A percentile compares a stretch with the other conserved stretches of the same genome.
phyloP scores from a whole-genome alignment of 2,888 invertebrate genomes.

The Ischnura elegans region DNA sequence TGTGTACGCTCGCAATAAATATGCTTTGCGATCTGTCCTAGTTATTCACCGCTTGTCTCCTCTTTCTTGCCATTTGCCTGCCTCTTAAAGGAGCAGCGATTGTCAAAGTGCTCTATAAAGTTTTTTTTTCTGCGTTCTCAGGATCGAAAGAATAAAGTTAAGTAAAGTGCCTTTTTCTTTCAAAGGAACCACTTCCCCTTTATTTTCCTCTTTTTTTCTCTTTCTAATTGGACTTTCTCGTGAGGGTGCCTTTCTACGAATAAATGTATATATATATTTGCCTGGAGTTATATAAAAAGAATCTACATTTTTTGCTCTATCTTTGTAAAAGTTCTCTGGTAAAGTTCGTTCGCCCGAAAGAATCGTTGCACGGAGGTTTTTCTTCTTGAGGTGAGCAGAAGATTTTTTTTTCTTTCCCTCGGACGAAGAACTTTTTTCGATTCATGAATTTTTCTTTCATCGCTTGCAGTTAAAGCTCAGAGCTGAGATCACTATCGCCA shows the following conservation, averaged over 20 bases:
- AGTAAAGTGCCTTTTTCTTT: no score
- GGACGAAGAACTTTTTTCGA: neutral
- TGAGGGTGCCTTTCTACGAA: no score
- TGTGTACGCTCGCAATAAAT: neutral
- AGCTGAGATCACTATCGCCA: neutral
- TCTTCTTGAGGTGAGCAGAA: neutral
- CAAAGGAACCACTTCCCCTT: no score
- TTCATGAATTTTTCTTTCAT: neutral
- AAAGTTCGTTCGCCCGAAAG: neutral
- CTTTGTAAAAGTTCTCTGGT: neutral
- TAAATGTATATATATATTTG: no score
- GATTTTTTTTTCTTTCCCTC: neutral
- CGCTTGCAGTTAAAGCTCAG: neutral
- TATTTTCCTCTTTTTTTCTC: no score
- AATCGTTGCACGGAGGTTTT: neutral
- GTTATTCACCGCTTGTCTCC: neutral
- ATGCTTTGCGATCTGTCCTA: neutral
- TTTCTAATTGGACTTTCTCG: no score
- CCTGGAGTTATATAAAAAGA: no score
- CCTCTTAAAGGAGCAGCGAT: neutral
- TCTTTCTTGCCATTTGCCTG: neutral
- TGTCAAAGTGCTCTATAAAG: neutral
- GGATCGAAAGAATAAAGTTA: no score
- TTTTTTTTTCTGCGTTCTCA: neutral
- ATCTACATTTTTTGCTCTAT: neutral